phyloP scores from a whole-genome alignment of 2,113 vertebrate species.

The Asarcornis scutulata region DNA sequence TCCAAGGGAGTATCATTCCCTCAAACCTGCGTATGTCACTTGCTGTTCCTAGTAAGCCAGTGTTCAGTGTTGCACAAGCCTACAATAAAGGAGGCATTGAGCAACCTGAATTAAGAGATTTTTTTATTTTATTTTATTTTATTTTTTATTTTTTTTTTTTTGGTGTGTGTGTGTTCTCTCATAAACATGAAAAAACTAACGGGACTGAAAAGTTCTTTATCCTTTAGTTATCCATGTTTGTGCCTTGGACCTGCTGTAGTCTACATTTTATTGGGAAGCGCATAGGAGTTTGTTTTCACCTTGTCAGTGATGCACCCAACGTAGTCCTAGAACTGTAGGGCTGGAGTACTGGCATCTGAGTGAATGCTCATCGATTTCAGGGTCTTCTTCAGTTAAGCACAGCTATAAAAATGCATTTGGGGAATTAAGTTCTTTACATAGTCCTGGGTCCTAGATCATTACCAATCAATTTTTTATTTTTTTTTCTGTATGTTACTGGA shows the following conservation, averaged over 20 bases:
- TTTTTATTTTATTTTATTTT: background rate
- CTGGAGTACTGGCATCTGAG: background rate
- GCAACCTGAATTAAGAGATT: conserved; percentile 47
- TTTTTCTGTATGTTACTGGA: conserved; percentile 6
- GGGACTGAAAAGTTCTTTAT: conserved; percentile 22
- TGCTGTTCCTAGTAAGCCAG: background rate
- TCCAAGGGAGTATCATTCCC: background rate
- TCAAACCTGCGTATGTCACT: conserved; percentile 10
- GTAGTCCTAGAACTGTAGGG: background rate
- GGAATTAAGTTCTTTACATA: background rate
- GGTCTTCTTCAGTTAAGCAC: background rate
- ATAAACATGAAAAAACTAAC: conserved; percentile 39
- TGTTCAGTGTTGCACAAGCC: conserved; percentile 31
- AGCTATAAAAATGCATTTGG: background rate
- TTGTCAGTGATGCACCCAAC: background rate
- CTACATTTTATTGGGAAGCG: background rate
- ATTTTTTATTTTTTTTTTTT: background rate
- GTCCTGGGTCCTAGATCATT: background rate
- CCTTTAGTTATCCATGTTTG: background rate
- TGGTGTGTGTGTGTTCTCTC: conserved; percentile 1
- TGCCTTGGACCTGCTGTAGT: background rate
- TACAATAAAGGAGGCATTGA: conserved; percentile 46
- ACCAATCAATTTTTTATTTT: background rate
- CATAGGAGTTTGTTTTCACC: background rate
- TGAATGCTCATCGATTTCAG: background rate